Percentiles rank a stretch among this genome's conserved stretches.
Evolutionary conservation across 2,113 vertebrate species (phyloP).

Genomic region (Pristiophorus japonicus): DNA sequence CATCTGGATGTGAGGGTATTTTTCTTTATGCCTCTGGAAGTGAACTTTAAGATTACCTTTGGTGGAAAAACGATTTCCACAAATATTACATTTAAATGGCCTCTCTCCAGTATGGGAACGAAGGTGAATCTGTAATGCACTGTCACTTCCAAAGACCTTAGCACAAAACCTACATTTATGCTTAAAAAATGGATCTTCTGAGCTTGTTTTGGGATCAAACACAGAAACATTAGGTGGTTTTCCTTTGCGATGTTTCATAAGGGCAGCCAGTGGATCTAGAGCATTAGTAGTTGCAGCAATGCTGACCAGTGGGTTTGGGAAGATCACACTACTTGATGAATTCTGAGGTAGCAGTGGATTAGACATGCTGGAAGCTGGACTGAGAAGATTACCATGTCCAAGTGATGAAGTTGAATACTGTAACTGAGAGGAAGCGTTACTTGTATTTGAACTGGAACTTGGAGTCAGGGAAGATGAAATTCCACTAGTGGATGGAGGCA

Average conservation of each 20-base stretch:
- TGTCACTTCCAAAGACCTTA: constrained; percentile 98
- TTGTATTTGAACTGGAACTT: constrained; percentile 56
- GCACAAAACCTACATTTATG: constrained; percentile 98
- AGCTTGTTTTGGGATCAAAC: constrained; percentile 90
- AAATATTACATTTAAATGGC: constrained; percentile 98
- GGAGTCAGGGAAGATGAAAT: constrained; percentile 64
- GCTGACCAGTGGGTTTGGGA: constrained; percentile 93
- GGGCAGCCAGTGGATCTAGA: constrained; percentile 87
- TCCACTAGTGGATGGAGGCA: constrained; percentile 55
- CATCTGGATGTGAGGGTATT: constrained; percentile 99
- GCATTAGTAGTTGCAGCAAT: constrained; percentile 95
- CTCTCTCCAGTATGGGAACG: constrained; percentile 95
- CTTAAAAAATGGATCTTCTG: constrained; percentile 98
- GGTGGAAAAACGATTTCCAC: constrained; percentile 96
- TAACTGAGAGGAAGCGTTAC: constrained; percentile 58
- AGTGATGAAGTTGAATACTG: constrained; percentile 72
- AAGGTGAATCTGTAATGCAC: constrained; percentile 94
- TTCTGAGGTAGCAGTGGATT: constrained; percentile 88
- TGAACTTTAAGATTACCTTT: constrained; percentile 98
- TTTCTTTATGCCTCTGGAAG: constrained; percentile 98
- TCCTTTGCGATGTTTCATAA: constrained; percentile 96
- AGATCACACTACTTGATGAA: constrained; percentile 90
- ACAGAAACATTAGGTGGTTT: constrained; percentile 95
- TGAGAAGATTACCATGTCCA: constrained; percentile 71
- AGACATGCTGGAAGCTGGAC: constrained; percentile 78